Conservation (phyloP, 2,113 vertebrate genomes). For the Boleophthalmus pectinirostris region DNA sequence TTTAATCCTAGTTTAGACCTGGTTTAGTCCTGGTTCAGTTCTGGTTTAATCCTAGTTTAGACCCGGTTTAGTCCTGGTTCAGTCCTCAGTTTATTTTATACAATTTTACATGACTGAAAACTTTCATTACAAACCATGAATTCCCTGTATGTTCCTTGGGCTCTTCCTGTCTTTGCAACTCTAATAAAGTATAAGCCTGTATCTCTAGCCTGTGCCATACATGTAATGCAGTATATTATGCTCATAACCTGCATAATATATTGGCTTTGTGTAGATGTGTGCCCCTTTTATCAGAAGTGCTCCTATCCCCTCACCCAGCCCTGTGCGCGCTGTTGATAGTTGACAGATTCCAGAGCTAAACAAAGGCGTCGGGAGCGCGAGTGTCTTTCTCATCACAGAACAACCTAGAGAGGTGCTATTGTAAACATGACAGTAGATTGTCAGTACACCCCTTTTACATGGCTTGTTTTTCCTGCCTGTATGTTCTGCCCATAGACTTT, state of each 20-base stretch:
- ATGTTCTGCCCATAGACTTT: conserved; percentile 44
- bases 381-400: conserved; percentile 64
- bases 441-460: conserved; percentile 60
- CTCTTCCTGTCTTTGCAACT: not conserved
- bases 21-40: too few relatives aligned
- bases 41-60: too few relatives aligned
- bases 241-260: not conserved
- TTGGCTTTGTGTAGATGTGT: not conserved
- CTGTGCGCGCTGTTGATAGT: conserved; percentile 42
- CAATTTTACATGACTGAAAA: not conserved
- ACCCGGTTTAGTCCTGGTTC: too few relatives aligned
- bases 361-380: conserved; percentile 46
- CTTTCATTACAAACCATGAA: not conserved
- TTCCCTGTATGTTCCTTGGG: not conserved
- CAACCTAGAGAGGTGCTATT: conserved; percentile 70
- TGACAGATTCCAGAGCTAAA: conserved; percentile 61
- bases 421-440: conserved; percentile 70
- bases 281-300: conserved; percentile 4
- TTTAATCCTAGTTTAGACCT: too few relatives aligned
- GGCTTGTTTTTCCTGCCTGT: conserved; percentile 55
- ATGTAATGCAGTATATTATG: not conserved
- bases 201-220: not conserved
- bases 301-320: conserved; percentile 2
- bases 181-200: not conserved
- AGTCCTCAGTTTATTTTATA: too few relatives aligned